Evolutionary conservation across 2,113 vertebrate genomes (phyloP).

Genomic region (Hylia prasina): DNA sequence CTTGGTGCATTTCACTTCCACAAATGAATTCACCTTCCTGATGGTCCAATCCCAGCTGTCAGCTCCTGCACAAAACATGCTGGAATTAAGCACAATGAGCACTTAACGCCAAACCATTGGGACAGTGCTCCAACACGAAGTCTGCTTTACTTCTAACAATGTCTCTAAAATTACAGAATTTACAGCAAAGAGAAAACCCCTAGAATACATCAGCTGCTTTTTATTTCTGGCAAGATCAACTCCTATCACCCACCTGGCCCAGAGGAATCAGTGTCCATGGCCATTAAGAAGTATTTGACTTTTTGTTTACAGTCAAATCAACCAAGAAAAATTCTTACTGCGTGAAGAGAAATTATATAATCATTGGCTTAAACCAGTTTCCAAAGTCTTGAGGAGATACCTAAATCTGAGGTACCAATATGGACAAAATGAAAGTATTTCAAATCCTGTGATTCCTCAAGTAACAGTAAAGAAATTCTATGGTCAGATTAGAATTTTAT

Average conservation of each 20-base stretch:
- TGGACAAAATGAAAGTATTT: background rate
- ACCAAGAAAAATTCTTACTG: background rate
- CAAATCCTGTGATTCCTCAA: background rate
- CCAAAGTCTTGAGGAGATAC: background rate
- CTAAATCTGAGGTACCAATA: background rate
- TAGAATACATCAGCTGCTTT: background rate
- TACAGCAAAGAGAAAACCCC: background rate
- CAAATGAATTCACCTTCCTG: background rate
- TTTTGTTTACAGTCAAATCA: background rate
- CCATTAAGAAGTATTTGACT: background rate
- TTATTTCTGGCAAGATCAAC: background rate
- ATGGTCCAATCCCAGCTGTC: background rate
- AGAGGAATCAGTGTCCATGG: background rate
- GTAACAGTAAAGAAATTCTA: background rate
- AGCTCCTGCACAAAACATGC: background rate
- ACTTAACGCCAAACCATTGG: background rate
- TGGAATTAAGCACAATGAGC: background rate
- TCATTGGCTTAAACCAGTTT: background rate
- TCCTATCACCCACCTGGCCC: background rate
- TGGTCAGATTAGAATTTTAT: background rate
- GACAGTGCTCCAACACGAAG: background rate
- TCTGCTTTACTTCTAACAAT: background rate
- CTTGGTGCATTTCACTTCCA: background rate
- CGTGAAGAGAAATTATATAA: background rate
- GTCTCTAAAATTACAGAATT: background rate